phyloP scores from a whole-genome alignment of 2,888 invertebrate species.

The Molorchus minor region DNA sequence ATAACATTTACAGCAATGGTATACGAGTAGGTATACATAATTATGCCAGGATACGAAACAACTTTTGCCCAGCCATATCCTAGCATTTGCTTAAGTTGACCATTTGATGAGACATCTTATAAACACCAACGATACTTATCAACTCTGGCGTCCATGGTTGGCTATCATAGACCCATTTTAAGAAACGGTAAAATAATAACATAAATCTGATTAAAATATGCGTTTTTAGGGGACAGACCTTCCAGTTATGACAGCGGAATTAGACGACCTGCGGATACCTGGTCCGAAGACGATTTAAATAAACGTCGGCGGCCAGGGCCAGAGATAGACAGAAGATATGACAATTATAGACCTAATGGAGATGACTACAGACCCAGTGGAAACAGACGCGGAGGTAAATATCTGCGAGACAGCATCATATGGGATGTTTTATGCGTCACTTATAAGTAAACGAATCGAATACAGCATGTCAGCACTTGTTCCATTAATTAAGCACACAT shows the following conservation, averaged over 20 bases:
- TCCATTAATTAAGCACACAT: slow-evolving; percentile 14
- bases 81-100: no score
- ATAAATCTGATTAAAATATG: no score
- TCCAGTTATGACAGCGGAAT: slow-evolving; percentile 13
- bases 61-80: no score
- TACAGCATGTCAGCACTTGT: slow-evolving; percentile 17
- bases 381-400: slow-evolving; percentile 57
- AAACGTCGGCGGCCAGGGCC: slow-evolving; percentile 51
- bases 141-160: no score
- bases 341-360: slow-evolving; percentile 33
- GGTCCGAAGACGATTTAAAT: slow-evolving; percentile 45
- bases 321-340: slow-evolving; percentile 44
- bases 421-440: slow-evolving; percentile 54
- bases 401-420: slow-evolving; percentile 49
- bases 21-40: no score
- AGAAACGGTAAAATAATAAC: no score
- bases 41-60: no score
- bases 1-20: no score
- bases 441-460: slow-evolving; percentile 16
- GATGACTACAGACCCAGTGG: slow-evolving; percentile 38
- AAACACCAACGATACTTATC: no score
- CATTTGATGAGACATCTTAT: no score
- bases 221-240: slow-evolving; percentile 29
- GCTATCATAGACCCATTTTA: no score
- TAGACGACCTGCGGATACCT: slow-evolving; percentile 36